Evolutionary conservation across 1,140 invertebrate species (phyloP).

Genomic region (Paralvinella palmiformis): DNA sequence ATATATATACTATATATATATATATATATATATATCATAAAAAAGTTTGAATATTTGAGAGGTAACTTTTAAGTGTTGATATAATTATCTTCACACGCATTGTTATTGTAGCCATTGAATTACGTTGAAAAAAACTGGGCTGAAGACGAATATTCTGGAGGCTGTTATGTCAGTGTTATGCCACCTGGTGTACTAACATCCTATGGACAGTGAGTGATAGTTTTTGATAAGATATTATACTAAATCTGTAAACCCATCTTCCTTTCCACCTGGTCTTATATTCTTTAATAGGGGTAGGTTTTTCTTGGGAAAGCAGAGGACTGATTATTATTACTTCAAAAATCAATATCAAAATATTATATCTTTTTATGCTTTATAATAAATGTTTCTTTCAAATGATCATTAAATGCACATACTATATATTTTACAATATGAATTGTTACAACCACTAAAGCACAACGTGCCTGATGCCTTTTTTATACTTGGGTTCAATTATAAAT

Average conservation of each 20-base stretch:
- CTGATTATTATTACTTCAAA: too few species aligned
- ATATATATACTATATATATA: too few species aligned
- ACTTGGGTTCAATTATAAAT: too few species aligned
- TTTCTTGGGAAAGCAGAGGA: not conserved
- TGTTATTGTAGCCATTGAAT: conserved; percentile 35
- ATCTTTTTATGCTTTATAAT: not conserved
- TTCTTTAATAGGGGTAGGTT: not conserved
- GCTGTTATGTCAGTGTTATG: conserved; percentile 28
- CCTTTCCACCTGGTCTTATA: not conserved
- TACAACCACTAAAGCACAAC: too few species aligned
- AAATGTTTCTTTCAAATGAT: not conserved
- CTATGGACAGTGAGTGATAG: not conserved
- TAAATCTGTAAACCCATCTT: not conserved
- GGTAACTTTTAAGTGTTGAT: too few species aligned
- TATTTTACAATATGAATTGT: too few species aligned
- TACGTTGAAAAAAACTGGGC: conserved; percentile 51
- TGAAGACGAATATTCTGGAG: conserved; percentile 49
- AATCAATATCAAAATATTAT: too few species aligned
- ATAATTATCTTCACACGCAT: not conserved
- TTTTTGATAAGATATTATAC: not conserved
- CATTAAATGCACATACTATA: too few species aligned
- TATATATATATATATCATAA: too few species aligned
- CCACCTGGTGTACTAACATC: conserved; percentile 47
- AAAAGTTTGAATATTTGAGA: too few species aligned
- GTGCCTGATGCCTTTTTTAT: too few species aligned